Conservation (phyloP, 2,113 vertebrate species). For the Gopherus flavomarginatus region DNA sequence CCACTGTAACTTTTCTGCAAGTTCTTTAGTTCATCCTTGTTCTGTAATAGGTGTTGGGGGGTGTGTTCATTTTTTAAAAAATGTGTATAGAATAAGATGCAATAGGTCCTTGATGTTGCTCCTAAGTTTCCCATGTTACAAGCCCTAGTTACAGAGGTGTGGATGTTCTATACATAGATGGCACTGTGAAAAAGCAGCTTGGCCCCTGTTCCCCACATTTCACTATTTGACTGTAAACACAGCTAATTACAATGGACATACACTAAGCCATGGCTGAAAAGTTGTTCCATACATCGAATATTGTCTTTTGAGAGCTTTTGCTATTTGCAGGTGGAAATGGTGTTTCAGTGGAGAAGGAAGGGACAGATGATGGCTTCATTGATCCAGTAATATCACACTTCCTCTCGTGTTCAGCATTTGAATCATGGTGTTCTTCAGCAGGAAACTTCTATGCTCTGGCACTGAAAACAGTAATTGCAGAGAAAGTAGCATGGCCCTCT, state of each 20-base stretch:
- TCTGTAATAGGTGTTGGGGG: not conserved
- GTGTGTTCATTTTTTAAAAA: not conserved
- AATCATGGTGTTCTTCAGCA: not conserved
- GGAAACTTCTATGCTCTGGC: not conserved
- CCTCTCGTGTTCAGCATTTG: not conserved
- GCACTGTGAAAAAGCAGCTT: not conserved
- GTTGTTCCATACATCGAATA: not conserved
- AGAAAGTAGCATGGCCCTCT: not conserved
- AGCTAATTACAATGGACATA: not conserved
- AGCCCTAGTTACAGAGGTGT: not conserved
- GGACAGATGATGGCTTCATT: not conserved
- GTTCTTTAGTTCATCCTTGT: not conserved
- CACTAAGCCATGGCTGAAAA: not conserved
- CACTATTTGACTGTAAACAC: not conserved
- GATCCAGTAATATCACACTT: fast-evolving
- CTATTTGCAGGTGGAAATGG: not conserved
- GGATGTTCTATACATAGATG: not conserved
- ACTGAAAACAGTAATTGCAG: not conserved
- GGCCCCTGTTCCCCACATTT: not conserved
- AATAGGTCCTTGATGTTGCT: not conserved
- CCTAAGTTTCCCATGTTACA: not conserved
- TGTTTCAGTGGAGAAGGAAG: not conserved
- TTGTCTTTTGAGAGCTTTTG: not conserved
- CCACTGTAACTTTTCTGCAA: not conserved
- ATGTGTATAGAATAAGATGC: not conserved